Evolutionary conservation across 2,113 vertebrate species (phyloP), one percentile per base, ranked within the genome.

Genomic region (Bos javanicus): DNA sequence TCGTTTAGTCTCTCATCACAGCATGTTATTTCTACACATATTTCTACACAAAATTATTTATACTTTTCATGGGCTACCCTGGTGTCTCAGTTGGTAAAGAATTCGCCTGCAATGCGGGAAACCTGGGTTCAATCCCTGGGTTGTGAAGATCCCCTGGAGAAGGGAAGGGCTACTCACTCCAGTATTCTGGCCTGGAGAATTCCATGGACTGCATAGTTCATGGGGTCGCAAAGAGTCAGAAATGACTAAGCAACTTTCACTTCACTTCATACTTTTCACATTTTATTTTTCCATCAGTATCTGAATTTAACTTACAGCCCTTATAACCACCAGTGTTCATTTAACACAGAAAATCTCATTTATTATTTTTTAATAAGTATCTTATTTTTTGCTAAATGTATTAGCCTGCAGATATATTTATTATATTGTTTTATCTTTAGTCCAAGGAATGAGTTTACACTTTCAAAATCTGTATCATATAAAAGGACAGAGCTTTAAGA

Each of bases 201-300:
- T 67, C 16, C 64, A 67, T 10, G 33, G 33, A 67, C 33, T 67
- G 16, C 16, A 67, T n/a, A 67, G 33, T n/a, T 16, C 33, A 67
- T n/a, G 16, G 16, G 64, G 64, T 67, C 0, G 0, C 64, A 67
- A 67, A 67, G 17, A n/a, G 33, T 9, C 4, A 0, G 33, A n/a
- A 33, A 67, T 0, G 4, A n/a, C 16, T 19, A n/a, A 67, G 16
- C 4, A 1, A 67, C 7, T 67, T 67, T 19, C 33, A 67, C n/a
- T 36, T 67, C 64, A 36, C 64, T 67, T 36, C 33, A 67, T 36
- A 67, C 16, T 67, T 67, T 67, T 28, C 28, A 81, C 26, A 19
- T 33, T 81, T 81, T 28, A 81, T 50, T 50, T 81, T 81, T 81
- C 23, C 4, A 50, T 81, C 46, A 81, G 8, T 81, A 19, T 33